Evolutionary conservation across 2,113 vertebrate species (phyloP).

Genomic region (Nothoprocta perdicaria): DNA sequence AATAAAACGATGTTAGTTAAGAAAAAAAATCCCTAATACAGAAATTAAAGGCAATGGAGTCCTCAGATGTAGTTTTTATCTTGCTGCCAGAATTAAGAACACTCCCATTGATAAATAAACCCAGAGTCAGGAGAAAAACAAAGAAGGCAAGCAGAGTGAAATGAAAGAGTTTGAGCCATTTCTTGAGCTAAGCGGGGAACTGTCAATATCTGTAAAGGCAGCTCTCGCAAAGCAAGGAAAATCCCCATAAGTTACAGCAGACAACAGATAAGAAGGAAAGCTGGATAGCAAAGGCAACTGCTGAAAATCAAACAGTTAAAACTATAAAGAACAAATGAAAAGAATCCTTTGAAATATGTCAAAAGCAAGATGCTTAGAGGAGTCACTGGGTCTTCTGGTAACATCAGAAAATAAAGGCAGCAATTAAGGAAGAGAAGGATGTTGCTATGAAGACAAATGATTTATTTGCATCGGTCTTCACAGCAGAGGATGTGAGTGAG

Average conservation of each 20-base stretch:
- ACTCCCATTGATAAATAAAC: not conserved
- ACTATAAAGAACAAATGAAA: not conserved
- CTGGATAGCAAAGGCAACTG: not conserved
- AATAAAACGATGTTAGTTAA: not conserved
- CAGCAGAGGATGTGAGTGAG: conserved; percentile 26
- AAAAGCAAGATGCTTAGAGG: not conserved
- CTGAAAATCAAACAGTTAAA: not conserved
- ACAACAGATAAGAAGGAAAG: not conserved
- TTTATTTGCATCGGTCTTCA: conserved; percentile 50
- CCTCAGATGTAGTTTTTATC: not conserved
- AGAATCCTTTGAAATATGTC: not conserved
- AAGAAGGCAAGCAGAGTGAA: not conserved
- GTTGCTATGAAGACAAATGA: conserved; percentile 3
- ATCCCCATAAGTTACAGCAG: not conserved
- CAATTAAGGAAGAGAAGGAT: conserved; percentile 38
- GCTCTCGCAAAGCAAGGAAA: not conserved
- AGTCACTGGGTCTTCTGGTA: conserved; percentile 3
- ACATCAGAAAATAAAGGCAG: conserved; percentile 7
- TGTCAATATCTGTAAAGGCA: not conserved
- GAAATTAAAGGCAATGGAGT: not conserved
- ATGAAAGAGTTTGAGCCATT: not conserved
- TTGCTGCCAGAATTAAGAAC: not conserved
- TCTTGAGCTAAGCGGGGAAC: not conserved
- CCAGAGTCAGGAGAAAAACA: not conserved
- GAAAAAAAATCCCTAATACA: not conserved